Conservation (phyloP, 2,888 invertebrate genomes). For the Tetropium fuscum region DNA sequence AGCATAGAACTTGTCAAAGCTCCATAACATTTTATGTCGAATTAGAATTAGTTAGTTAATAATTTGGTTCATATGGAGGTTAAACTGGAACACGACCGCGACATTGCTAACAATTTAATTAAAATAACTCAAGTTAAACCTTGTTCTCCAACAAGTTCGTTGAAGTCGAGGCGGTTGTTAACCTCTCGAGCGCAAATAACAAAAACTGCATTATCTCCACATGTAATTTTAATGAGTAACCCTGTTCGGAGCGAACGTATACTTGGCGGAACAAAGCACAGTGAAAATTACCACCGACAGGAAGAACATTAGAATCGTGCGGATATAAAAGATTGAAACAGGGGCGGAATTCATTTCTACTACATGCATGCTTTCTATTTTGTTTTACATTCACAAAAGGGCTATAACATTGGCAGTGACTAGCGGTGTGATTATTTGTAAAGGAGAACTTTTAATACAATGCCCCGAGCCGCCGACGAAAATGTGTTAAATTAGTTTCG, state of each 20-base stretch:
- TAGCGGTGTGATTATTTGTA: slow-evolving; percentile 5
- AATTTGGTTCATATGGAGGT: slow-evolving; percentile 7
- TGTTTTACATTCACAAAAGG: slow-evolving; percentile 23
- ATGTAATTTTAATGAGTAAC: slow-evolving; percentile 48
- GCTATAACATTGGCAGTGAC: not conserved
- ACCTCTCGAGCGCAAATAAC: slow-evolving; percentile 41
- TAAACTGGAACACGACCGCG: slow-evolving; percentile 18
- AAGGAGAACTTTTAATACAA: slow-evolving; percentile 2
- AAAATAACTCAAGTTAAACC: slow-evolving; percentile 42
- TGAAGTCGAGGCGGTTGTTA: slow-evolving; percentile 33
- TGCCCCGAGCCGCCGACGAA: not conserved
- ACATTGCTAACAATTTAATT: slow-evolving; percentile 42
- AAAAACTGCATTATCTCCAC: slow-evolving; percentile 49
- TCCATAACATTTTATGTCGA: slow-evolving; percentile 6
- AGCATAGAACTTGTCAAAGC: slow-evolving; percentile 11
- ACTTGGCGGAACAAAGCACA: slow-evolving; percentile 43
- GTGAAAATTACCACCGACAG: slow-evolving; percentile 39
- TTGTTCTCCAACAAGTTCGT: slow-evolving; percentile 35
- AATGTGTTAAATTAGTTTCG: not conserved
- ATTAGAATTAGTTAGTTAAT: slow-evolving; percentile 17
- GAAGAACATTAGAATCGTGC: slow-evolving; percentile 40
- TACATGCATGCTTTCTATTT: slow-evolving; percentile 42
- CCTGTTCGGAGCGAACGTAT: slow-evolving; percentile 33
- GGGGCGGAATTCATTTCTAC: slow-evolving; percentile 43
- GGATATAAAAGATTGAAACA: slow-evolving; percentile 47